Evolutionary conservation across 1,140 invertebrate genomes (phyloP).

Genomic region (Campoletis sonorensis): DNA sequence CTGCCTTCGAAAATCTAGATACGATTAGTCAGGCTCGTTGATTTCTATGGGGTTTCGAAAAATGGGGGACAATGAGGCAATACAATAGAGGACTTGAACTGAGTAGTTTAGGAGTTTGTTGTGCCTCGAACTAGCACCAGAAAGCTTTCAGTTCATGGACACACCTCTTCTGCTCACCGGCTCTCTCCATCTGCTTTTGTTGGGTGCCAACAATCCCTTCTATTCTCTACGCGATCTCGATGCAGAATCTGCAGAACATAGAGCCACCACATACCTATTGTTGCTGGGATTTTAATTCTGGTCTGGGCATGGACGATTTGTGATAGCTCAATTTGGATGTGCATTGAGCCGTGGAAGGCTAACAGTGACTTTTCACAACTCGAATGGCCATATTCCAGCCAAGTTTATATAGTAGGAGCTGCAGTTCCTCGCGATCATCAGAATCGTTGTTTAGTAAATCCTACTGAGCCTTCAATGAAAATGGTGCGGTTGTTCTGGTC

Average conservation of each 20-base stretch:
- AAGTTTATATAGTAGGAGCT: no score
- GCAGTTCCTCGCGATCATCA: no score
- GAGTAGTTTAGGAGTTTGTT: slow-evolving; percentile 10
- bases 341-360: background rate
- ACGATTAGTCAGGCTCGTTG: slow-evolving; percentile 32
- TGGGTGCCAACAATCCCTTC: background rate
- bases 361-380: background rate
- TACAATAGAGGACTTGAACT: slow-evolving; percentile 21
- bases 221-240: slow-evolving; percentile 2
- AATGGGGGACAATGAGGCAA: background rate
- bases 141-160: background rate
- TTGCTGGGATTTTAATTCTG: slow-evolving; percentile 10
- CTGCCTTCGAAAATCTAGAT: background rate
- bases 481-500: no score
- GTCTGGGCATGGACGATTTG: slow-evolving; percentile 1
- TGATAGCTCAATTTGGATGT: background rate
- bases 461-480: no score
- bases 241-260: background rate
- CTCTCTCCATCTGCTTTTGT: background rate
- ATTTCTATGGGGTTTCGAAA: slow-evolving; percentile 31
- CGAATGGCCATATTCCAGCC: background rate
- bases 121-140: background rate
- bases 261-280: background rate
- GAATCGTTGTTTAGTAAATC: no score
- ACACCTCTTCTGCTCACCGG: slow-evolving; percentile 21